These are phyloP conservation scores for Myrmophylax atrothorax DNA, from an alignment of 2,113 vertebrate species.

Conservation along the genomic window DNA sequence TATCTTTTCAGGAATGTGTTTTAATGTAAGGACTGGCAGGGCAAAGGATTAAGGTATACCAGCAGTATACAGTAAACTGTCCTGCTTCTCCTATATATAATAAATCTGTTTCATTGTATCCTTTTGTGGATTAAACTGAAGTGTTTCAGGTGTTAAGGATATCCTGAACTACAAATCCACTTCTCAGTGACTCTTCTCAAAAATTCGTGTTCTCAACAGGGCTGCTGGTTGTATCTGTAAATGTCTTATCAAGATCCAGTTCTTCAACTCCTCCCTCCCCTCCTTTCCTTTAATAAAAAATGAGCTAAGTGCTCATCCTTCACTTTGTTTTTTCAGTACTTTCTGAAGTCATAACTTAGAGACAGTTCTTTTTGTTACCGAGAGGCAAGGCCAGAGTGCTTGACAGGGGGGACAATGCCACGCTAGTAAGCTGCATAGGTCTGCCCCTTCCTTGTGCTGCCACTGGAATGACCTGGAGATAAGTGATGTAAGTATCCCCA, in stretches of 20 bases:
- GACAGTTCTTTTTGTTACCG: not conserved
- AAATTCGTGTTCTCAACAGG: not conserved
- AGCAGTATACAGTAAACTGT: not conserved
- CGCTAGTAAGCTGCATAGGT: not conserved
- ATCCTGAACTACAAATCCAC: not conserved
- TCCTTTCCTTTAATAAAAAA: not conserved
- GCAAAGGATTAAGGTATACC: not conserved
- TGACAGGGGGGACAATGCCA: rapidly evolving
- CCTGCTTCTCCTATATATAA: not conserved
- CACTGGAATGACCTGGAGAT: not conserved
- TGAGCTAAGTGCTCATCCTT: not conserved
- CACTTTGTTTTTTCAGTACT: not conserved
- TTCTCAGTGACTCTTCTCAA: not conserved
- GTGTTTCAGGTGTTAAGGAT: not conserved
- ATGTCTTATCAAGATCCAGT: not conserved
- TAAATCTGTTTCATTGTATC: not conserved
- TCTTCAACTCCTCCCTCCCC: not conserved
- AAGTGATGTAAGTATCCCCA: not conserved
- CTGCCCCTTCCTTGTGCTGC: not conserved
- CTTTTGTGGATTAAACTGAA: not conserved
- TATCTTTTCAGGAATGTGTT: not conserved
- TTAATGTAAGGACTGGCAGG: not conserved
- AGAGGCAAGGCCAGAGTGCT: not conserved
- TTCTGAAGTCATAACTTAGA: not conserved
- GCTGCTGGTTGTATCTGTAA: not conserved